Evolutionary conservation across 2,797 vertebrate species (phyloP).

Genomic region (Rhyacichthys aspro): DNA sequence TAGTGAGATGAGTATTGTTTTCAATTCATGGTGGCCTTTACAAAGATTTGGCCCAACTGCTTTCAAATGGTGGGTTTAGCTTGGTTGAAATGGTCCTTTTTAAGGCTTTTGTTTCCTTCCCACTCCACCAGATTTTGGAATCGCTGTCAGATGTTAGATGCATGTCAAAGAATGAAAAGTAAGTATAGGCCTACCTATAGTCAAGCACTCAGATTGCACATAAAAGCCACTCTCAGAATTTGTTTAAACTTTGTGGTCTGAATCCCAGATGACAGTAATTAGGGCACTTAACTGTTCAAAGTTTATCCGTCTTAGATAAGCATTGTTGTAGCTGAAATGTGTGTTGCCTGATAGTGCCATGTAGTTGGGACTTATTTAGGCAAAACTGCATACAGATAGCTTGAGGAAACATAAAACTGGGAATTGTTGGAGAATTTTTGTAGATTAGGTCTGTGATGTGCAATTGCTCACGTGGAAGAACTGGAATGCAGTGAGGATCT

Average conservation of each 20-base stretch:
- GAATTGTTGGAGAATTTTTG: slow-evolving; percentile 53
- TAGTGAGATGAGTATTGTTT: slow-evolving; percentile 55
- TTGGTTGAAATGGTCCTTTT: slow-evolving; percentile 46
- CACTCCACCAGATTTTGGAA: slow-evolving; percentile 57
- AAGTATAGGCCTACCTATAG: slow-evolving; percentile 64
- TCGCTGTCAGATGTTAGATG: slow-evolving; percentile 77
- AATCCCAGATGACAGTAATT: slow-evolving; percentile 82
- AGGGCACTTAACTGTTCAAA: slow-evolving; percentile 74
- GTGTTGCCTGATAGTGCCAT: slow-evolving; percentile 71
- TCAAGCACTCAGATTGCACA: slow-evolving; percentile 45
- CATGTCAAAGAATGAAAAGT: slow-evolving; percentile 63
- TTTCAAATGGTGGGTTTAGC: slow-evolving; percentile 50
- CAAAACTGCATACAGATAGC: slow-evolving; percentile 69
- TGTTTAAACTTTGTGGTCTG: slow-evolving; percentile 69
- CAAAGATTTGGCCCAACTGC: slow-evolving; percentile 46
- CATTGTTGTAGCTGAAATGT: slow-evolving; percentile 73
- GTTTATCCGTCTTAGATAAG: slow-evolving; percentile 82
- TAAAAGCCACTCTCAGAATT: slow-evolving; percentile 61
- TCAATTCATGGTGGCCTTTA: slow-evolving; percentile 28
- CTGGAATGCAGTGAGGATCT: slow-evolving; percentile 64
- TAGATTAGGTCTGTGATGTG: slow-evolving; percentile 67
- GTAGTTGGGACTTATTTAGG: slow-evolving; percentile 76
- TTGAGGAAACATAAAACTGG: slow-evolving; percentile 64
- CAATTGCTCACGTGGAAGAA: slow-evolving; percentile 54
- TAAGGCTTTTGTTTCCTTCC: slow-evolving; percentile 40